These are phyloP conservation scores for Aix galericulata DNA, from an alignment of 2,113 vertebrate species.

Conservation along the genomic window DNA sequence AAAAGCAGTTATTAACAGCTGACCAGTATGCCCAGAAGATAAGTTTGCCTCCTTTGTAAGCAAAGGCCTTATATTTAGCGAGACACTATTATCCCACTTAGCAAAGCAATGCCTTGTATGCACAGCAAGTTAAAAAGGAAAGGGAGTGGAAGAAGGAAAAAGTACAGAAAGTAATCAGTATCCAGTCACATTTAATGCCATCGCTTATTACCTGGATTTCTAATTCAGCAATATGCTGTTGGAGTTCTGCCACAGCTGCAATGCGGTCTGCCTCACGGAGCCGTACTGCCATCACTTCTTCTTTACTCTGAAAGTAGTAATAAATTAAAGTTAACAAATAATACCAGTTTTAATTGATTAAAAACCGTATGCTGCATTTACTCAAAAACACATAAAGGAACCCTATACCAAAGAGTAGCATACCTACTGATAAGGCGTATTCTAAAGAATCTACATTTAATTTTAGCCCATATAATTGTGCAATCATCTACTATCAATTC, in stretches of 20 bases:
- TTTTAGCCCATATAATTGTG: not conserved
- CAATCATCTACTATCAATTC: not conserved
- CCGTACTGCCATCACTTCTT: constrained; percentile 97
- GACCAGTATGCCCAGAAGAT: rapidly evolving
- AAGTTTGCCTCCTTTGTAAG: not conserved
- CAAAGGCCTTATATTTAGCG: not conserved
- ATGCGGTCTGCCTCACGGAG: constrained; percentile 96
- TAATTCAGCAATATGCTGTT: constrained; percentile 95
- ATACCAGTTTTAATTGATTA: not conserved
- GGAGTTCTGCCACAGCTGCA: constrained; percentile 94
- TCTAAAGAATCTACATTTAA: not conserved
- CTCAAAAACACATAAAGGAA: not conserved
- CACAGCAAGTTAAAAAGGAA: not conserved
- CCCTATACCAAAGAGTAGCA: not conserved
- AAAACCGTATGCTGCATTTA: not conserved
- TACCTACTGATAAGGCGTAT: not conserved
- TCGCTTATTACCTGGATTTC: constrained; percentile 91
- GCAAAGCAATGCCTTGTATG: not conserved
- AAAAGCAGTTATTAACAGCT: not conserved
- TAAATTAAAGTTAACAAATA: not conserved
- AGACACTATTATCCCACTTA: not conserved
- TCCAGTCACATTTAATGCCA: not conserved
- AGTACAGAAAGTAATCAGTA: not conserved
- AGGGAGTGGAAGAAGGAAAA: not conserved
- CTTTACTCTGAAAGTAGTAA: constrained; percentile 85